These are phyloP conservation scores for Caloenas nicobarica DNA, from an alignment of 2,113 vertebrate genomes.

Conservation along the genomic window DNA sequence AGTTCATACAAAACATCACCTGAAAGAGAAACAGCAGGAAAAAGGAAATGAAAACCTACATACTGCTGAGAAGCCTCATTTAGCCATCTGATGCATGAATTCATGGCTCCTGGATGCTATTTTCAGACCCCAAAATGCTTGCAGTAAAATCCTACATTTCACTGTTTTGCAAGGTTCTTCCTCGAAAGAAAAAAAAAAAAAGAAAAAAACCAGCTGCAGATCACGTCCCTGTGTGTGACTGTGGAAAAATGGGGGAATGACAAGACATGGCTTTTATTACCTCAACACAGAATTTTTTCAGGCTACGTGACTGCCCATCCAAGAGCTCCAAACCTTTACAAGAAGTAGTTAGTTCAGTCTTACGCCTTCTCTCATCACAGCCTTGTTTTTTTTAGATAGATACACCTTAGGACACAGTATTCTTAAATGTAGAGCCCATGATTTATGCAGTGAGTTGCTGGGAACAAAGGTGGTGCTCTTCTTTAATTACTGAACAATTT, in stretches of 20 bases:
- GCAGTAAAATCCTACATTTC: neutral
- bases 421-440: neutral
- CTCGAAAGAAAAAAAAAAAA: neutral
- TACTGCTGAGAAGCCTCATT: constrained; percentile 3
- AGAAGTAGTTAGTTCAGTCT: neutral
- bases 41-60: constrained; percentile 35
- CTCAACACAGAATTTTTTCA: neutral
- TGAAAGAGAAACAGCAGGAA: constrained; percentile 65
- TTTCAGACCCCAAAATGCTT: neutral
- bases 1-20: constrained; percentile 98
- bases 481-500: neutral
- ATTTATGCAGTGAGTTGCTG: neutral
- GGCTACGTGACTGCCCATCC: neutral
- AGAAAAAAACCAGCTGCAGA: neutral
- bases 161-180: neutral
- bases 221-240: neutral
- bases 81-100: neutral
- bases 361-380: neutral
- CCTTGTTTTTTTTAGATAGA: neutral
- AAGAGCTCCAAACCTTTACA: neutral
- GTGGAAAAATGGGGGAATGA: neutral
- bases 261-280: neutral
- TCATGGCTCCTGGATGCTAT: constrained; percentile 12
- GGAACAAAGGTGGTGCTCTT: neutral
- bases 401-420: neutral